Base-by-base conservation (phyloP, 2,797 vertebrate species). In the Clarias fuscus region DNA sequence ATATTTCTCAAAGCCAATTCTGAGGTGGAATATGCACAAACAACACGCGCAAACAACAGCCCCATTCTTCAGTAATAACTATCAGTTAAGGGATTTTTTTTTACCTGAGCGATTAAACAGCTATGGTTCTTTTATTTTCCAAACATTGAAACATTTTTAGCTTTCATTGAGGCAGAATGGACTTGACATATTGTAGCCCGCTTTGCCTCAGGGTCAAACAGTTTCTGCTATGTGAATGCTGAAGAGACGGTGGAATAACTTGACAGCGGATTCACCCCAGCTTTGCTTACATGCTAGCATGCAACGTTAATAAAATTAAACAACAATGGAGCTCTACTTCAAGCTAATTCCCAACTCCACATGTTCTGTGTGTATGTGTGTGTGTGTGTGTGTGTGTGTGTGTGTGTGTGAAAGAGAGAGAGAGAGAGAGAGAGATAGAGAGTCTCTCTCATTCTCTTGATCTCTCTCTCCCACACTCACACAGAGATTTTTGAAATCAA, bases 401-500 rank as follows among this genome's bases (percentile, higher is more conserved):
- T 30, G 27, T 70, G 67, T 61, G 27, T 27, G 53, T 30, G 30
- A 33, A 33, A 33, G 33, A 33, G 33, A 33, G 2, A 33, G 2
- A 33, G 33, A 33, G 2, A 33, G 33, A 33, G 48, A 11, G 5
- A 48, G 48, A 48, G 48, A 48, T 10, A 48, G 56, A 30, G 56
- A 24, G 14, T n/a, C 58, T 14, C 37, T 27, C n/a, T 64, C 30
- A 48, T 62, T 59, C 53, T 72, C 82, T 48, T 30, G 15, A 53
- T 53, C 62, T 33, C 43, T 33, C 27, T 72, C 56, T 59, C 53
- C 7, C 27, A 30, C 53, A 58, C 53, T 27, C 58, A 64, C 33
- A 62, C 53, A 70, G 27, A 33, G 81, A 78, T 75, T 82, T 83
- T 67, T 87, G 71, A 88, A 88, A 86, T 83, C 75, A 78, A 87